Base-by-base conservation (phyloP, 2,888 invertebrate genomes). In the Aphodius sticticus region DNA sequence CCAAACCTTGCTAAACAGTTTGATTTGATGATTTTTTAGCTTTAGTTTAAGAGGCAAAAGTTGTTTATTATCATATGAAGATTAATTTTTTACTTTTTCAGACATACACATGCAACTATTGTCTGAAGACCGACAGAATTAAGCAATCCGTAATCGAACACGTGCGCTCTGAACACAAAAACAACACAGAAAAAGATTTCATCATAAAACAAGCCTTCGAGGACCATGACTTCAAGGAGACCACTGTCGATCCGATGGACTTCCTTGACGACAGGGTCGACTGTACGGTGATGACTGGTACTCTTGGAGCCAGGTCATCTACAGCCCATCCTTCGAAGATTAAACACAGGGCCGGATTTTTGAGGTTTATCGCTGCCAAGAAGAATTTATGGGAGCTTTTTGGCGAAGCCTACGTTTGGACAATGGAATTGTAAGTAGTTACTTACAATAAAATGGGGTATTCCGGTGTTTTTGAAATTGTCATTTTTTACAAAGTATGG, bases 21-120 rank as follows among this genome's bases (percentile, higher is more conserved):
- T n/a, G n/a, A n/a, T n/a, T n/a, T n/a, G n/a, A n/a, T n/a, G n/a
- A n/a, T n/a, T n/a, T n/a, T n/a, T n/a, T n/a, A n/a, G n/a, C n/a
- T n/a, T n/a, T n/a, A n/a, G n/a, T n/a, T n/a, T n/a, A n/a, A n/a
- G n/a, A n/a, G n/a, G n/a, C n/a, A n/a, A n/a, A n/a, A n/a, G n/a
- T n/a, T n/a, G n/a, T n/a, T n/a, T n/a, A n/a, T n/a, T n/a, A n/a
- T n/a, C n/a, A n/a, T 26, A 26, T 26, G 26, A 26, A 26, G 1
- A 26, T 3, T n/a, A n/a, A 26, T 2, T 26, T 26, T 26, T 26
- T 26, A 3, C 26, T 2, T 3, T 86, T 86, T 81, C 77, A 88
- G 87, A 86, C 85, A 78, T 86, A 83, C 76, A 84, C 85, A 7
- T 89, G 88, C 80, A 87, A 85, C 81, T 81, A 82, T 81, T 89